Conservation (phyloP, 2,888 invertebrate species). For the Drosophila ustulata region DNA sequence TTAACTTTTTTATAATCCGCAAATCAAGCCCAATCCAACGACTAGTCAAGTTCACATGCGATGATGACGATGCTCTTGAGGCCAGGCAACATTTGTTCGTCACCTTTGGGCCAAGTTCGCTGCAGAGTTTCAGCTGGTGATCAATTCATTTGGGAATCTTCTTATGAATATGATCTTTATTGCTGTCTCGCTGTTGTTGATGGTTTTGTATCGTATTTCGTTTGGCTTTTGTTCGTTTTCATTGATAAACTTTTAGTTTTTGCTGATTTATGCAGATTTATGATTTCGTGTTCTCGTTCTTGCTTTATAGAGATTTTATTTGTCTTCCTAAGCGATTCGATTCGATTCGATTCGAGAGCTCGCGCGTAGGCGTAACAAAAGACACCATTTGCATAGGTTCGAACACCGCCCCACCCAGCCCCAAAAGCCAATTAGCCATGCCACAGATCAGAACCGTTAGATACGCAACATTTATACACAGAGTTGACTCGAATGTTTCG, state of each 20-base stretch:
- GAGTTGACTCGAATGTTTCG: constrained; percentile 36
- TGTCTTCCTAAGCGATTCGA: constrained; percentile 23
- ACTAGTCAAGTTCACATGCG: constrained; percentile 45
- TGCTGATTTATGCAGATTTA: constrained; percentile 61
- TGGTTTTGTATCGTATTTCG: constrained; percentile 36
- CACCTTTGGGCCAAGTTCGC: constrained; percentile 25
- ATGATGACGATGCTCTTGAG: constrained; percentile 17
- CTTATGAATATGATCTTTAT: constrained; percentile 16
- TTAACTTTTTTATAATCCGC: constrained; percentile 12
- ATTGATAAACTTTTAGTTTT: constrained; percentile 45
- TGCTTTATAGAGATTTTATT: constrained; percentile 13
- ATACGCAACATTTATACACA: constrained; percentile 33
- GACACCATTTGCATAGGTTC: constrained; percentile 71
- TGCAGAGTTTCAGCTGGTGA: constrained; percentile 1
- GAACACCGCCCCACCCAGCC: constrained; percentile 21
- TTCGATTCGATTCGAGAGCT: constrained; percentile 8
- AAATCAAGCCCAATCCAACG: constrained; percentile 13
- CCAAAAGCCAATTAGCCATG: constrained; percentile 73
- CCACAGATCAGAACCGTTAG: constrained; percentile 68
- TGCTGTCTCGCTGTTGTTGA: constrained; percentile 6
- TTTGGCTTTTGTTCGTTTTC: constrained; percentile 25
- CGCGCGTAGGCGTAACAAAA: constrained; percentile 73
- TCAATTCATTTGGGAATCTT: constrained; percentile 11
- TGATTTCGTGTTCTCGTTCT: constrained; percentile 8
- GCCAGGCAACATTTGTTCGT: constrained; percentile 10